Conservation (phyloP, 2,797 vertebrate genomes). For the Echiichthys vipera region DNA sequence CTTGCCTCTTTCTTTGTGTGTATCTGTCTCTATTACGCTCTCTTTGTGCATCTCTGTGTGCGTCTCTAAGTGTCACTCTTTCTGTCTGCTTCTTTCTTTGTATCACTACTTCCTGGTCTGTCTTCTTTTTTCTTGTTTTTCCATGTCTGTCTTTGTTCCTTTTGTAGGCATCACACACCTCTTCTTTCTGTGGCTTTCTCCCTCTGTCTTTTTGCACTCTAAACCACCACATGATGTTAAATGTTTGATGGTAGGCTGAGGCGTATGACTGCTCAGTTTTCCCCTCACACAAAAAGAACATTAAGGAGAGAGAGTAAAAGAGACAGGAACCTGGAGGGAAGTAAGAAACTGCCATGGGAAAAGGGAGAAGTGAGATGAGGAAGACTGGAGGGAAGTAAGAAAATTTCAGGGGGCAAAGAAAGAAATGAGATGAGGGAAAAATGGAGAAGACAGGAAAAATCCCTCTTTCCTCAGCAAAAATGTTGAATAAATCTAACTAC, state of each 20-base stretch:
- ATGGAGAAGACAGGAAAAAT: not conserved
- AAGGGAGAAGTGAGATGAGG: no score
- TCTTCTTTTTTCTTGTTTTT: slow-evolving; percentile 16
- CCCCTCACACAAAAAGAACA: slow-evolving; percentile 63
- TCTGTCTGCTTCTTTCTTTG: slow-evolving; percentile 39
- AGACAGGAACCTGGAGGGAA: slow-evolving; percentile 19
- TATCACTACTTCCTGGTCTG: slow-evolving; percentile 19
- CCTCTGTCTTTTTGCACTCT: slow-evolving; percentile 32
- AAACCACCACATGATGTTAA: slow-evolving; percentile 61
- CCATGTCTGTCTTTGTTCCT: slow-evolving; percentile 34
- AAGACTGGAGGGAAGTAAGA: slow-evolving; percentile 19
- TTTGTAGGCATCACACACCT: slow-evolving; percentile 23
- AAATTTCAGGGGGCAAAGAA: slow-evolving; percentile 25
- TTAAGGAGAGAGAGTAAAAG: slow-evolving; percentile 36
- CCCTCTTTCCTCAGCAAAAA: not conserved
- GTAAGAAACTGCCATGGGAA: slow-evolving; percentile 22
- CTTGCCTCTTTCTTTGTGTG: slow-evolving; percentile 39
- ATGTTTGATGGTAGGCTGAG: slow-evolving; percentile 73
- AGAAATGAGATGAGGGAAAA: not conserved
- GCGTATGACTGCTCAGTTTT: slow-evolving; percentile 53
- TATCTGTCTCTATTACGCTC: slow-evolving; percentile 38
- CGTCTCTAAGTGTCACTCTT: slow-evolving; percentile 30
- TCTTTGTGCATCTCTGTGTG: slow-evolving; percentile 43
- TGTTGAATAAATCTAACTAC: slow-evolving; percentile 7
- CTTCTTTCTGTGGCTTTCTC: slow-evolving; percentile 20